A percentile compares a stretch with the other conserved stretches of the same genome.
These are phyloP conservation scores for Baccha elongata DNA, from an alignment of 2,888 invertebrate species.

Conservation along the genomic window DNA sequence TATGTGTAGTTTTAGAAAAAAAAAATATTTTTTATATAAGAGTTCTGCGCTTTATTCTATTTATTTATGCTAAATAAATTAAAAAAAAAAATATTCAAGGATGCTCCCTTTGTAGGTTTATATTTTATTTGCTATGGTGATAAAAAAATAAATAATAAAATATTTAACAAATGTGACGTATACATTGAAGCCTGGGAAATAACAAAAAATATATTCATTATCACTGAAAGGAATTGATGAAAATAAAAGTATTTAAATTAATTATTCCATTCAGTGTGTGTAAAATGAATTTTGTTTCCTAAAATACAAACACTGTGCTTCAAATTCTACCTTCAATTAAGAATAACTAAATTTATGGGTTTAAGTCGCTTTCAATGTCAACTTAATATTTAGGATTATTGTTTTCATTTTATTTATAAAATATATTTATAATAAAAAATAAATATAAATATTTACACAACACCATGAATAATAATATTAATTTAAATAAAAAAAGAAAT, in stretches of 20 bases:
- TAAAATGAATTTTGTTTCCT: conserved; percentile 2
- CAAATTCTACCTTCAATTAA: neutral
- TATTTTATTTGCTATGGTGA: conserved; percentile 67
- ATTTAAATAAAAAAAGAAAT: conserved; percentile 48
- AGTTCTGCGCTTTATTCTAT: conserved; percentile 63
- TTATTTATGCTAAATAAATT: conserved; percentile 60
- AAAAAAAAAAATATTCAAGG: conserved; percentile 13
- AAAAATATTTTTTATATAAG: conserved; percentile 65
- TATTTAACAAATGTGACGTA: conserved; percentile 37
- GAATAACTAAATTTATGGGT: conserved; percentile 6
- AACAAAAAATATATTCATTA: neutral
- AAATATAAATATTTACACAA: conserved; percentile 73
- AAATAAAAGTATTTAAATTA: too few species aligned
- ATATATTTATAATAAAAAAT: conserved; percentile 53
- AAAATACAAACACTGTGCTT: neutral
- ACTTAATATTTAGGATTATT: conserved; percentile 49
- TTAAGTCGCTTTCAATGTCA: conserved; percentile 59
- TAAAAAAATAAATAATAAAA: conserved; percentile 35
- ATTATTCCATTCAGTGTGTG: conserved; percentile 47
- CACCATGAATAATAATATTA: conserved; percentile 55
- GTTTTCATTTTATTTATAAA: conserved; percentile 70
- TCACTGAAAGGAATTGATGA: conserved; percentile 56
- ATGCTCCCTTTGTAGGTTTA: conserved; percentile 62
- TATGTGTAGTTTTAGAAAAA: conserved; percentile 51
- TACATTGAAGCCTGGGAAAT: conserved; percentile 16